These are phyloP conservation scores for Amphipoea oculea DNA, from an alignment of 2,888 invertebrate species.

Conservation along the genomic window DNA sequence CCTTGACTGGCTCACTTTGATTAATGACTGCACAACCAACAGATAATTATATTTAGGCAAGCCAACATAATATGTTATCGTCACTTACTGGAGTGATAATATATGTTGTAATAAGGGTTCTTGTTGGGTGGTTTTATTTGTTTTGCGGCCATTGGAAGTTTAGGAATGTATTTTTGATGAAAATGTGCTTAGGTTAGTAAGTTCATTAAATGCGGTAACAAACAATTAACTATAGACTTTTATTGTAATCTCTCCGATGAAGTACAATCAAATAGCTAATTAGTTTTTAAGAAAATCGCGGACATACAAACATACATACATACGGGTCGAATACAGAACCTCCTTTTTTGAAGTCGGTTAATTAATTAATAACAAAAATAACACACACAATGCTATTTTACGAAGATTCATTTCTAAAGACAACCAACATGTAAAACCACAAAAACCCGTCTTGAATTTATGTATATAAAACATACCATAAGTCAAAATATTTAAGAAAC, in stretches of 20 bases:
- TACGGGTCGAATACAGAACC: too few relatives aligned
- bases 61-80: constrained; percentile 46
- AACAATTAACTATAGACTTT: neutral
- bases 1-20: constrained; percentile 57
- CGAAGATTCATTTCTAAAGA: neutral
- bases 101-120: constrained; percentile 16
- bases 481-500: constrained; percentile 22
- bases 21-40: constrained; percentile 56
- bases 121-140: constrained; percentile 5
- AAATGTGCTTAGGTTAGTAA: neutral
- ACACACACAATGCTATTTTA: neutral
- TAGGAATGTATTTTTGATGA: neutral
- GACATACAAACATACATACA: too few relatives aligned
- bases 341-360: too few relatives aligned
- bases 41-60: constrained; percentile 62
- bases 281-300: too few relatives aligned
- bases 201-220: neutral
- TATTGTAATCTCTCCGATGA: neutral
- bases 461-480: neutral
- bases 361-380: neutral
- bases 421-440: neutral
- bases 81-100: constrained; percentile 19
- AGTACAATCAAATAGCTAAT: neutral
- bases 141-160: neutral
- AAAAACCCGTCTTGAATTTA: neutral